These are phyloP conservation scores for Augochlorella aurata DNA, from an alignment of 2,888 invertebrate species.

Conservation along the genomic window DNA sequence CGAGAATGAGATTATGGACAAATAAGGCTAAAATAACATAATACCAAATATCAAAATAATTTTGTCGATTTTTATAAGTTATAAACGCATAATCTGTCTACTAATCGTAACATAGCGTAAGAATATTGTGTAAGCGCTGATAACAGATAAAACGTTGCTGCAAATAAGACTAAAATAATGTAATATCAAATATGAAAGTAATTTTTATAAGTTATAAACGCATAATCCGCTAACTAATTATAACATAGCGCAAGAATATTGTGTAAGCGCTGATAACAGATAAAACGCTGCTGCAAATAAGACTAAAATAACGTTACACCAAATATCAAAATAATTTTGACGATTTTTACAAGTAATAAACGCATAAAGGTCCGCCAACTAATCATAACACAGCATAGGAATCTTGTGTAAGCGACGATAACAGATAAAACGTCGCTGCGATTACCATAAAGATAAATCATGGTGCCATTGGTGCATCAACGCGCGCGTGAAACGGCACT, in stretches of 20 bases:
- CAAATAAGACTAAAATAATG: not conserved
- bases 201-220: not conserved
- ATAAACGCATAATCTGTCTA: not conserved
- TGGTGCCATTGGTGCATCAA: not conserved
- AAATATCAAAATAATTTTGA: not conserved
- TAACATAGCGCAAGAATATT: not conserved
- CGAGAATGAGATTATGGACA: no score
- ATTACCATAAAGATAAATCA: constrained; percentile 21
- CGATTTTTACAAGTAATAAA: not conserved
- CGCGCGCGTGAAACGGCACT: not conserved
- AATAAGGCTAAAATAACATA: not conserved
- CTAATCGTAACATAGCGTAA: not conserved
- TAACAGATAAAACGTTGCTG: constrained; percentile 9
- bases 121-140: not conserved
- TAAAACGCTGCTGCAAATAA: not conserved
- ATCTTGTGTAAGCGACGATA: not conserved
- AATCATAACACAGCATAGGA: no score
- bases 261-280: not conserved
- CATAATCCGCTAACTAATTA: not conserved
- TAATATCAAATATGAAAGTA: not conserved
- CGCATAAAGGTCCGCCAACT: not conserved
- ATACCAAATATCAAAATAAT: not conserved
- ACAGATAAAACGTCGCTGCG: constrained; percentile 4
- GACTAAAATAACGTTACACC: not conserved
- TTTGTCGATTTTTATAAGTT: not conserved